Evolutionary conservation across 1,140 invertebrate species (phyloP).

Genomic region (Cyclina sinensis): DNA sequence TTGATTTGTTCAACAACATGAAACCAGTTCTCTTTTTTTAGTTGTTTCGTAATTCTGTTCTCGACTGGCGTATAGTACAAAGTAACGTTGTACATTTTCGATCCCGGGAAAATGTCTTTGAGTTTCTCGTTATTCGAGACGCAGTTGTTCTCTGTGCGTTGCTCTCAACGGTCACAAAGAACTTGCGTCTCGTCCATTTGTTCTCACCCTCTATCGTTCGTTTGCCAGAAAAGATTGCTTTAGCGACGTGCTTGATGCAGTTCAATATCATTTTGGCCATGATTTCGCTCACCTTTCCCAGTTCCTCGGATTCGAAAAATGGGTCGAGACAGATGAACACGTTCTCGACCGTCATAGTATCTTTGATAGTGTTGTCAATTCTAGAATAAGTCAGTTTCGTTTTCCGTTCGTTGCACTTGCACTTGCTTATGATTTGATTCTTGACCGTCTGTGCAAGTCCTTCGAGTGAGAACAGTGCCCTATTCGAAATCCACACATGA

Average conservation of each 20-base stretch:
- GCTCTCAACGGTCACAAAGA: constrained; percentile 1
- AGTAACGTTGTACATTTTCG: not conserved
- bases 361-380: constrained; percentile 13
- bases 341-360: not conserved
- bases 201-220: not conserved
- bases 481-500: not conserved
- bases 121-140: not conserved
- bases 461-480: constrained; percentile 35
- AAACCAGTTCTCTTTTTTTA: constrained; percentile 7
- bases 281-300: constrained; percentile 18
- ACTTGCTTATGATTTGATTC: constrained; percentile 24
- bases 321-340: constrained; percentile 27
- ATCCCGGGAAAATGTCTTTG: not conserved
- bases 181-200: not conserved
- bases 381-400: not conserved
- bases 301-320: constrained; percentile 1
- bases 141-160: constrained; percentile 7
- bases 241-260: not conserved
- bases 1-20: not conserved
- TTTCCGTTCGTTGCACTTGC: constrained; percentile 22
- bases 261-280: constrained; percentile 11
- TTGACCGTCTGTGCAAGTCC: constrained; percentile 34
- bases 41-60: not conserved
- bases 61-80: constrained; percentile 4
- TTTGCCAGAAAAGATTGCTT: not conserved